Base-by-base conservation (phyloP, 35 echinoderm and acorn worm genomes). In the Hemicentrotus pulcherrimus region DNA sequence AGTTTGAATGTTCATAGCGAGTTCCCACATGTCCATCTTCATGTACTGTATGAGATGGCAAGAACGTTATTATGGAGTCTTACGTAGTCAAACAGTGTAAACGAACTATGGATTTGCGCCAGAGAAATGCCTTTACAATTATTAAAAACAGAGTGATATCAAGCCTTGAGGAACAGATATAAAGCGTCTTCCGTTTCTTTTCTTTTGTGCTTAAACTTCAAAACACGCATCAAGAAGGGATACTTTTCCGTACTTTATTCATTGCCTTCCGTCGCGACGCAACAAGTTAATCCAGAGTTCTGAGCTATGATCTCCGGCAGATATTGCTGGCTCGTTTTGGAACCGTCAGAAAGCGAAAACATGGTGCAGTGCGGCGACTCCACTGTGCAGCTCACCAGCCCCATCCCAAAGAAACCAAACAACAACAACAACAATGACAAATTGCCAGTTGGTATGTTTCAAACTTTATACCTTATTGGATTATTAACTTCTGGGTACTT, bases 251-350 rank as follows among this genome's bases (percentile, higher is more conserved):
- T 18, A n/a, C 65, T 28, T 59, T 0, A 2, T 78, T 78, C 5
- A n/a, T 78, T 24, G 28, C 65, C 65, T 78, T 78, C 65, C 65
- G 18, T 28, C 22, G 28, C 24, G 65, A 78, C 65, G 24, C 28
- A 28, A 30, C 65, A 18, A n/a, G 65, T 78, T 7, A 18, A 78
- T 78, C 65, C 22, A 18, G 28, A n/a, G 65, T n/a, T 14, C 46
- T 93, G 28, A 93, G 91, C 45, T 55, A 93, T 93, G 91, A 32
- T 93, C 46, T 47, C 91, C n/a, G 91, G 91, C 48, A 22, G 91
- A 47, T 93, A 93, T 47, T 93, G 91, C 48, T 93, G 88, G 91
- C 91, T 93, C 48, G 46, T 93, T 47, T 93, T 93, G 91, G 32
- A 93, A 93, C 91, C 91, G 45, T 93, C 91, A 28, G 91, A 93